Evolutionary conservation across 2,888 invertebrate species (phyloP), one percentile per base, ranked within the genome.

Genomic region (Synergus japonicus): DNA sequence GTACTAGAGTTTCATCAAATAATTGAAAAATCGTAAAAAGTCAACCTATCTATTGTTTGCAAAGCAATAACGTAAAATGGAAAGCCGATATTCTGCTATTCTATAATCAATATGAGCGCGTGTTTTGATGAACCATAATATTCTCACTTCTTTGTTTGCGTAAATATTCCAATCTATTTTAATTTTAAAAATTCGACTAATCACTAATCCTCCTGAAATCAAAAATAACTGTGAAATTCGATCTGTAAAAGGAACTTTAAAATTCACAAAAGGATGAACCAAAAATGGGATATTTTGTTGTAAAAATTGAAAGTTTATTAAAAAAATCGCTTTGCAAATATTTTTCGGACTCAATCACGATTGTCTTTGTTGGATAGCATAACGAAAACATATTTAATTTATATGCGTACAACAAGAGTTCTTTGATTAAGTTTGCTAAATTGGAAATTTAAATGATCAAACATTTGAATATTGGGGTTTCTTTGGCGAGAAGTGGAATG

Each of bases 251-350:
- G 5, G 5, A 37, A 37, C 7, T 37, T 37, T 37, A 37, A 37
- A 37, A 37, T 37, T 37, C 5, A 37, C 37, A 37, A 37, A 37
- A 5, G 37, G 37, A 37, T 37, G 37, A 37, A 37, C 5, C 5
- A 0, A 37, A 37, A 37, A 37, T 37, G 37, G 2, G 41, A 76
- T 58, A 79, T 76, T 54, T n/a, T 54, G 64, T 65, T 5, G 46
- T 41, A 63, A 43, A 76, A 58, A 67, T 80, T 76, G 80, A 79
- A 78, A 78, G 64, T 83, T 81, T 80, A 15, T 78, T 18, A 10
- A 12, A 44, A 4, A 2, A 76, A 58, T 43, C 18, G 49, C 41
- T 77, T 46, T 66, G 73, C 44, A 80, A 79, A 79, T 78, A 80
- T 67, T 79, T n/a, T 4, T 54, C 0, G 3, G 13, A 54, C 54